Conservation (phyloP, 2,888 invertebrate genomes). For the Myopa testacea region DNA sequence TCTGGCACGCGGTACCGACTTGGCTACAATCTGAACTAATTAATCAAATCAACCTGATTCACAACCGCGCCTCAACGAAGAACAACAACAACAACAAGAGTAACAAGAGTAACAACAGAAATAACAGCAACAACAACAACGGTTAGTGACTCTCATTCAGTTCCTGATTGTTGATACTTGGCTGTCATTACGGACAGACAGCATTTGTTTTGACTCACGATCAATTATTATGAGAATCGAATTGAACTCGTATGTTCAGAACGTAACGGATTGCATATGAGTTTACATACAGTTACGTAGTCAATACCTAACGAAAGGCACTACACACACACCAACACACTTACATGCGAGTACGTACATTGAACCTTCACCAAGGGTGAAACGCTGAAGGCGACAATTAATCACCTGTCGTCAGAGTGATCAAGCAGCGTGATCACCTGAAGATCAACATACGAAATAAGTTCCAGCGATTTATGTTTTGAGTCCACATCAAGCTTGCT, state of each 20-base stretch:
- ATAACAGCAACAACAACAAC: not conserved
- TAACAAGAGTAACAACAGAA: too few relatives aligned
- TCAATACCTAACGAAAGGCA: too few relatives aligned
- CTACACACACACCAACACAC: slow-evolving; percentile 8
- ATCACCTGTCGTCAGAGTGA: slow-evolving; percentile 59
- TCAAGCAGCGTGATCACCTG: slow-evolving; percentile 39
- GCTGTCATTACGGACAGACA: slow-evolving; percentile 26
- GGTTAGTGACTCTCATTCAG: not conserved
- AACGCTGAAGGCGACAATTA: slow-evolving; percentile 57
- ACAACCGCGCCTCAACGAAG: slow-evolving; percentile 15
- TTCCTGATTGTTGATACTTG: slow-evolving; percentile 17
- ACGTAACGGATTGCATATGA: not conserved
- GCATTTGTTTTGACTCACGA: slow-evolving; percentile 14
- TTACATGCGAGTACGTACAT: slow-evolving; percentile 34
- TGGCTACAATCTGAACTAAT: slow-evolving; percentile 20
- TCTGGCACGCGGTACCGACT: not conserved
- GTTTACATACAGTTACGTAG: not conserved
- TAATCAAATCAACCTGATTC: slow-evolving; percentile 37
- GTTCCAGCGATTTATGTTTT: not conserved
- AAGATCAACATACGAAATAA: slow-evolving; percentile 5
- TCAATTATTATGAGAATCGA: not conserved
- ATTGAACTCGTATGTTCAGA: not conserved
- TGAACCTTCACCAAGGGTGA: slow-evolving; percentile 29
- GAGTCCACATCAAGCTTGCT: too few relatives aligned
- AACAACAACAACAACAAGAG: not conserved